Evolutionary conservation across 2,888 invertebrate species (phyloP).

Genomic region (Exephanes ischioxanthus): DNA sequence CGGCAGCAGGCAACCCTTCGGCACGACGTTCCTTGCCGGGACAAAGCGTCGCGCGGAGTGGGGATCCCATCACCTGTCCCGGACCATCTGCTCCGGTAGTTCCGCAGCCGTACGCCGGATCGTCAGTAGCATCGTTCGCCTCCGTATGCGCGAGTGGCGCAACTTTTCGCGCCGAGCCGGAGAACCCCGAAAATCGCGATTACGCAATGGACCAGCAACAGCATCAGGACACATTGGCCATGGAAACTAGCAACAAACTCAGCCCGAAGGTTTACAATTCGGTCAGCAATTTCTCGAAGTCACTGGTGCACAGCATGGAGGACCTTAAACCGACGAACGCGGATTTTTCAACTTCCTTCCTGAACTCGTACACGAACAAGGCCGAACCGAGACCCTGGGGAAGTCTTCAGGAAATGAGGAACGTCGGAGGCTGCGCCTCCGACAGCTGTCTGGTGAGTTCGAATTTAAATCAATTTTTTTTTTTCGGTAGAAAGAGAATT

Average conservation of each 20-base stretch:
- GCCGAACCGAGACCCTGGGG: conserved; percentile 86
- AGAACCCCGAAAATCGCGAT: conserved; percentile 61
- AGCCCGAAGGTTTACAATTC: conserved; percentile 88
- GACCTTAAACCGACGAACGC: conserved; percentile 81
- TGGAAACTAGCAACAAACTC: conserved; percentile 85
- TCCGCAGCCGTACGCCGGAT: conserved; percentile 72
- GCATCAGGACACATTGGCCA: conserved; percentile 14
- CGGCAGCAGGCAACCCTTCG: conserved; percentile 53
- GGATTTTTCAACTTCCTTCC: conserved; percentile 73
- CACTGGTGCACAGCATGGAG: conserved; percentile 83
- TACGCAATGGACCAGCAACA: conserved; percentile 36
- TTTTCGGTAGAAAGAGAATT: neutral
- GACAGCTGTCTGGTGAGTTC: conserved; percentile 79
- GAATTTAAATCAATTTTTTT: neutral
- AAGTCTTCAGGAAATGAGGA: conserved; percentile 89
- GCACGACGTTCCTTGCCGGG: conserved; percentile 58
- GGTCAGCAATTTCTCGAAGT: conserved; percentile 77
- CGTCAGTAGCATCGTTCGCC: conserved; percentile 77
- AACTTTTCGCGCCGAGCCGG: conserved; percentile 59
- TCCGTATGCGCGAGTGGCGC: conserved; percentile 73
- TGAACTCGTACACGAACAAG: conserved; percentile 75
- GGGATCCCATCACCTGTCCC: conserved; percentile 79
- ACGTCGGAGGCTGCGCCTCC: conserved; percentile 77
- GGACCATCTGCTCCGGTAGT: conserved; percentile 78
- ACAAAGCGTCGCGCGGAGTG: conserved; percentile 70